A percentile compares a stretch with the other conserved stretches of the same genome.
Evolutionary conservation across 2,797 vertebrate species (phyloP).

Genomic region (Sphenodon punctatus): DNA sequence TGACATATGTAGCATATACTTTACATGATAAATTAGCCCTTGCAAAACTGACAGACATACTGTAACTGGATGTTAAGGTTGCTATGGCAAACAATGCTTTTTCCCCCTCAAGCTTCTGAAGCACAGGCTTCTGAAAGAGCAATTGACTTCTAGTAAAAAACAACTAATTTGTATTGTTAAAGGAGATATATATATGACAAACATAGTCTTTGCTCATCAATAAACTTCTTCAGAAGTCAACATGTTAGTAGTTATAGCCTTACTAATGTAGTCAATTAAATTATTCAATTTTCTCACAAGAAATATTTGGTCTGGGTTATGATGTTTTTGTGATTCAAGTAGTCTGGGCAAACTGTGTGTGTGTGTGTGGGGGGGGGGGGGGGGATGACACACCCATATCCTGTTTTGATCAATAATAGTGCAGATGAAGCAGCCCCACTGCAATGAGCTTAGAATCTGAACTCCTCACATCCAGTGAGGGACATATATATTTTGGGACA

Average conservation of each 20-base stretch:
- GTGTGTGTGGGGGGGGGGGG: no score
- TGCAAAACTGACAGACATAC: constrained; percentile 45
- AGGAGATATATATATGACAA: neutral
- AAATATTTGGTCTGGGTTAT: neutral
- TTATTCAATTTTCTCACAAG: neutral
- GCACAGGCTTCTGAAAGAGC: constrained; percentile 56
- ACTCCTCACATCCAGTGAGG: no score
- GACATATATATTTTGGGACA: no score
- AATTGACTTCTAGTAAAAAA: constrained; percentile 29
- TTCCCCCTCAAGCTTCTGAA: constrained; percentile 48
- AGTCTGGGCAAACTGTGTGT: constrained; percentile 1
- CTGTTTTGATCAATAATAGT: neutral
- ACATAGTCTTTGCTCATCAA: neutral
- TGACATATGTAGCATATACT: constrained; percentile 66
- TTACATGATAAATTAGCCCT: constrained; percentile 74
- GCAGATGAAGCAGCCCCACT: neutral
- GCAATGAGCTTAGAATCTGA: neutral
- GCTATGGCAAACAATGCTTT: constrained; percentile 68
- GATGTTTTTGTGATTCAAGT: neutral
- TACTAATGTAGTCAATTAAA: constrained; percentile 10
- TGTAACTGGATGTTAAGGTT: constrained; percentile 69
- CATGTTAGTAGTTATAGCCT: constrained; percentile 2
- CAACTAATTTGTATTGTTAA: constrained; percentile 9
- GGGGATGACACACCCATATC: neutral
- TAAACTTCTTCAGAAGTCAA: constrained; percentile 6